Percentiles rank a stretch among this genome's conserved stretches.
Conservation (phyloP, 2,113 vertebrate species). For the Chaetorhynchus papuensis region DNA sequence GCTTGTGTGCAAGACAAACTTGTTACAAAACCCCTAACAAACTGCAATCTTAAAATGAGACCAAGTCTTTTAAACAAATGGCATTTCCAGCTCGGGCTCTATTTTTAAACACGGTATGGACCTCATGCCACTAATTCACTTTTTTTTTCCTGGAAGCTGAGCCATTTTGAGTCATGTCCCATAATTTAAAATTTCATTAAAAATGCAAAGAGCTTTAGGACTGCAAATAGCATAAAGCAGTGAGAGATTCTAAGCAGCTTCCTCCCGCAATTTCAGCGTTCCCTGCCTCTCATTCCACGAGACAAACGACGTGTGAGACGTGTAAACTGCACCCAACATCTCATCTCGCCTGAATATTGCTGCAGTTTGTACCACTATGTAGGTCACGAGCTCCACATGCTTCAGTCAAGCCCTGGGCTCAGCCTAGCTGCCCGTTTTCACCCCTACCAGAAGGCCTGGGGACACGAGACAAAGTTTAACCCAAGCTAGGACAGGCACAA, state of each 20-base stretch:
- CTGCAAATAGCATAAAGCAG: not conserved
- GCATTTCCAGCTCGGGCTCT: not conserved
- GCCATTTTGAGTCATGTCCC: conserved; percentile 8
- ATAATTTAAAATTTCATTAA: not conserved
- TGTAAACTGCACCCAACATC: not conserved
- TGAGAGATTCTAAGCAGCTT: not conserved
- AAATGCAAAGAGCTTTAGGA: not conserved
- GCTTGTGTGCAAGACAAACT: not conserved
- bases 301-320: not conserved
- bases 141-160: not conserved
- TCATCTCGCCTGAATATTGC: not conserved
- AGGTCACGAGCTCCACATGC: conserved; percentile 5
- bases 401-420: not conserved
- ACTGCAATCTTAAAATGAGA: not conserved
- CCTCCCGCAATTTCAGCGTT: not conserved
- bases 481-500: not conserved
- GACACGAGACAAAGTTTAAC: not conserved
- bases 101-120: not conserved
- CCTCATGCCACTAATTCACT: not conserved
- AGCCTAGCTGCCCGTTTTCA: not conserved
- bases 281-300: not conserved
- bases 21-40: not conserved
- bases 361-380: not conserved
- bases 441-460: not conserved
- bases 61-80: not conserved